Percentiles rank a stretch among this genome's conserved stretches.
Evolutionary conservation across 1,140 invertebrate species (phyloP).

Genomic region (Bombus turneri): DNA sequence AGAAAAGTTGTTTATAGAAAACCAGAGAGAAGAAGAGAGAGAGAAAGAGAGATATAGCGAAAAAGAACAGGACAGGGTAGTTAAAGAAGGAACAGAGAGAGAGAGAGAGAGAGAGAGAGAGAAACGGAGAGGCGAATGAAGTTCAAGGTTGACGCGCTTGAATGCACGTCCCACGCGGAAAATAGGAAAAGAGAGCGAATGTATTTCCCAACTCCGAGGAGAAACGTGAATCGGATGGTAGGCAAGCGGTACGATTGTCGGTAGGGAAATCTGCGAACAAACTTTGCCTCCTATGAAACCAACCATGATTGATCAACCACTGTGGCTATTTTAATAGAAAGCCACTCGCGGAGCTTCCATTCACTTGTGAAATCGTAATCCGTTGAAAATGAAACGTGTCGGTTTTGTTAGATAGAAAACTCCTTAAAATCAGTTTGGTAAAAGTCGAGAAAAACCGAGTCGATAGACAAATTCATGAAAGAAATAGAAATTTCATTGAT

Average conservation of each 20-base stretch:
- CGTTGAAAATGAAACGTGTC: background rate
- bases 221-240: conserved; percentile 47
- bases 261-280: background rate
- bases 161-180: conserved; percentile 77
- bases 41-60: background rate
- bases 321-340: conserved; percentile 10
- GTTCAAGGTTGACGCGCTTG: conserved; percentile 79
- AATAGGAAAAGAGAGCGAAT: conserved; percentile 74
- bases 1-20: conserved; percentile 30
- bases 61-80: conserved; percentile 37
- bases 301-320: background rate
- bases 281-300: background rate
- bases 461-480: too few species aligned
- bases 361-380: background rate
- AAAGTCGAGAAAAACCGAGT: background rate
- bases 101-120: conserved; percentile 16
- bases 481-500: background rate
- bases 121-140: conserved; percentile 71
- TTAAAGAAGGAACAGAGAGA: conserved; percentile 18
- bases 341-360: background rate
- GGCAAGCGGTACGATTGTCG: conserved; percentile 28
- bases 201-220: conserved; percentile 67
- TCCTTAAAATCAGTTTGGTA: background rate
- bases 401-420: background rate
- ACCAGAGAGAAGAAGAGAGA: background rate